phyloP scores from a whole-genome alignment of 2,113 vertebrate species.

The Engraulis encrasicolus region DNA sequence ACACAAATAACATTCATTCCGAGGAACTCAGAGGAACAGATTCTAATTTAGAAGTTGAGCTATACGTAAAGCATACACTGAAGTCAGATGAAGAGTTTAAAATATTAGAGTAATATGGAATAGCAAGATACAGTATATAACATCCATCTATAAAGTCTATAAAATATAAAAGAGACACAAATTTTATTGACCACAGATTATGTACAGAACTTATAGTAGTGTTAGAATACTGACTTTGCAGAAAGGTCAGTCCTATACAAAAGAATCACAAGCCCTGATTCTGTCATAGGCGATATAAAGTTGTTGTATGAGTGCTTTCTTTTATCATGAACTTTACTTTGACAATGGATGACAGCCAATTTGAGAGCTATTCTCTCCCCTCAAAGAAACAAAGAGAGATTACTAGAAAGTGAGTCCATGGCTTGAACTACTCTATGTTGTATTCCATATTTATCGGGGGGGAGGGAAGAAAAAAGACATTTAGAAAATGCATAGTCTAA shows the following conservation, averaged over 20 bases:
- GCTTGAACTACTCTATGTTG: neutral
- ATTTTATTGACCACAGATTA: conserved; percentile 17
- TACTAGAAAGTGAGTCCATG: neutral
- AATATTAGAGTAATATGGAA: conserved; percentile 22
- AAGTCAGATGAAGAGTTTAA: neutral
- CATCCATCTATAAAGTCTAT: conserved; percentile 10
- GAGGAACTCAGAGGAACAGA: neutral
- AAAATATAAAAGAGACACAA: conserved; percentile 3
- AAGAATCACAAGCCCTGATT: neutral
- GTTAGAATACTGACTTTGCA: neutral
- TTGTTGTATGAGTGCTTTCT: neutral
- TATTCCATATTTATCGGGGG: no score
- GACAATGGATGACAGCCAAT: conserved; percentile 14
- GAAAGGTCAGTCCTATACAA: neutral
- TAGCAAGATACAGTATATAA: conserved; percentile 73
- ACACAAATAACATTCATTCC: no score
- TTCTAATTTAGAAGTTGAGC: neutral
- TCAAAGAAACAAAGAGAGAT: neutral
- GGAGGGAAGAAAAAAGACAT: neutral
- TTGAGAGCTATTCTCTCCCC: neutral
- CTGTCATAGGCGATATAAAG: neutral
- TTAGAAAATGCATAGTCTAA: neutral
- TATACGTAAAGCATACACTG: neutral
- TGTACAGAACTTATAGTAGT: neutral
- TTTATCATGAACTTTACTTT: neutral